phyloP scores from a whole-genome alignment of 2,113 vertebrate species.

The Poicephalus gulielmi region DNA sequence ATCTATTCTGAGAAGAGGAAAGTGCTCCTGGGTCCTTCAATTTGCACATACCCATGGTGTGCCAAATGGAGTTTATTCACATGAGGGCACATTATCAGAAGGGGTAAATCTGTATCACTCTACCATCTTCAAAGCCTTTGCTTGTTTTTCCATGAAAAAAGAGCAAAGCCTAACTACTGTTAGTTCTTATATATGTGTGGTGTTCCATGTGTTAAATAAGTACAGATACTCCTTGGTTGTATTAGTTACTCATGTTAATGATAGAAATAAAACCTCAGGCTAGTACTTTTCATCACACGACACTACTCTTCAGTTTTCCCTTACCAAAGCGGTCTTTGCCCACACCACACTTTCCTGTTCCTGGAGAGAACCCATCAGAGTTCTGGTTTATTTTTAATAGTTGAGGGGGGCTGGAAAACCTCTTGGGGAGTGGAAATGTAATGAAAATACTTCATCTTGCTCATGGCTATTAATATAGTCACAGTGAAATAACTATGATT shows the following conservation, averaged over 20 bases:
- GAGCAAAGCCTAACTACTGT: neutral
- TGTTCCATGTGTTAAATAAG: neutral
- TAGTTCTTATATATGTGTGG: neutral
- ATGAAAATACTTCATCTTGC: neutral
- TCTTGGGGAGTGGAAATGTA: neutral
- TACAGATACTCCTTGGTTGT: neutral
- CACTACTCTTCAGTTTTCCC: neutral
- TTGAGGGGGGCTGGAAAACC: neutral
- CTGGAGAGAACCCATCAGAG: neutral
- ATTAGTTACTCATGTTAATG: neutral
- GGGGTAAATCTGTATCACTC: neutral
- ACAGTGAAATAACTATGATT: neutral
- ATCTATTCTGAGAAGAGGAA: neutral
- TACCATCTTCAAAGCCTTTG: neutral
- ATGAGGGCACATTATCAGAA: neutral
- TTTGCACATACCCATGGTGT: neutral
- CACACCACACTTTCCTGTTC: neutral
- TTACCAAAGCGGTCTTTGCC: neutral
- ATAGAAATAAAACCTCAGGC: neutral
- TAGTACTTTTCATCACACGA: neutral
- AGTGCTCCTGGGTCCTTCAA: neutral
- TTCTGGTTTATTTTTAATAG: neutral
- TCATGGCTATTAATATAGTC: neutral
- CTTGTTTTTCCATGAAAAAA: neutral
- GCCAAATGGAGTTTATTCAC: neutral